These are phyloP conservation scores for Campylorhamphus procurvoides DNA, from an alignment of 2,113 vertebrate genomes.

Conservation along the genomic window DNA sequence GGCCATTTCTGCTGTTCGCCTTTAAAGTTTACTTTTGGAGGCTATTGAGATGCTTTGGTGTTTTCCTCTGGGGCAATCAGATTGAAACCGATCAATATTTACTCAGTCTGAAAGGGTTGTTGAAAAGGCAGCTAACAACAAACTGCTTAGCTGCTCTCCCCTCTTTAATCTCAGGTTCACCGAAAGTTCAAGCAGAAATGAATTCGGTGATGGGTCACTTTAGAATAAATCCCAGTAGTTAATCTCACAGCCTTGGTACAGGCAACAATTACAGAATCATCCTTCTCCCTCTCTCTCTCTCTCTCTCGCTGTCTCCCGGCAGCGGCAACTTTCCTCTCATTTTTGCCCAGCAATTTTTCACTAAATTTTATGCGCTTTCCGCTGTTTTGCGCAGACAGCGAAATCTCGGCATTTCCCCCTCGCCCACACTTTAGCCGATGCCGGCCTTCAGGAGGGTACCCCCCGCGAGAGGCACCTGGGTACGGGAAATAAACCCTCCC, in stretches of 20 bases:
- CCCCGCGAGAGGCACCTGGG: not conserved
- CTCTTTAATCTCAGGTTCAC: constrained; percentile 88
- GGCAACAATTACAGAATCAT: constrained; percentile 77
- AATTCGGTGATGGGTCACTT: constrained; percentile 84
- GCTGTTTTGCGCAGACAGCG: not conserved
- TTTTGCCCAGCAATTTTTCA: constrained; percentile 60
- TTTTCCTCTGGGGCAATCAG: constrained; percentile 86
- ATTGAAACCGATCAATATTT: constrained; percentile 89
- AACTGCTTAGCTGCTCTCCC: constrained; percentile 84
- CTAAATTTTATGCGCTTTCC: constrained; percentile 52
- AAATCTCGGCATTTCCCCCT: not conserved
- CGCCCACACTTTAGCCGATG: not conserved
- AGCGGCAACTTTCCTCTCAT: constrained; percentile 59
- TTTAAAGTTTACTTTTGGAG: constrained; percentile 84
- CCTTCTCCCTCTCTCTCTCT: constrained; percentile 32
- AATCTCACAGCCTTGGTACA: constrained; percentile 78
- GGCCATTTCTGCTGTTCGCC: constrained; percentile 68
- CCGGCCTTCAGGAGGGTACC: not conserved
- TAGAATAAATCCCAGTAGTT: constrained; percentile 83
- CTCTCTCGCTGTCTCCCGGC: not conserved
- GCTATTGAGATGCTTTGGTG: constrained; percentile 77
- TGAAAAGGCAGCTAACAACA: constrained; percentile 88
- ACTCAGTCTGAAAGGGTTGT: constrained; percentile 88
- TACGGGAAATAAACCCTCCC: not conserved
- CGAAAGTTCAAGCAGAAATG: constrained; percentile 87